Percentiles rank a stretch among this genome's conserved stretches.
These are phyloP conservation scores for Trichacis sp. DNA, from an alignment of 2,888 invertebrate species.

Conservation along the genomic window DNA sequence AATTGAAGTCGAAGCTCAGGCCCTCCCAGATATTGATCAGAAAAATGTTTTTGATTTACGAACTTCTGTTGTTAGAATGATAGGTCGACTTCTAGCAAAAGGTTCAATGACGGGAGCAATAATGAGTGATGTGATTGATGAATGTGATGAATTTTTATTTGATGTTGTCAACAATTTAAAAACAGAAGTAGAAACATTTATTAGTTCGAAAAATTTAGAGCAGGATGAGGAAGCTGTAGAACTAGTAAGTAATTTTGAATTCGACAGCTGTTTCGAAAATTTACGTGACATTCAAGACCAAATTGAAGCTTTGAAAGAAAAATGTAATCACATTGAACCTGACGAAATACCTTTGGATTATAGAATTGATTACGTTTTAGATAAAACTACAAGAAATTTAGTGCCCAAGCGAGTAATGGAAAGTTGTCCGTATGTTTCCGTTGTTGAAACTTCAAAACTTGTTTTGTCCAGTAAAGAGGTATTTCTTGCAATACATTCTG, in stretches of 20 bases:
- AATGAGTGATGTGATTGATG: constrained; percentile 12
- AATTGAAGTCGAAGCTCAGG: too few species aligned
- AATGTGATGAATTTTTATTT: constrained; percentile 15
- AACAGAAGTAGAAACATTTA: too few species aligned
- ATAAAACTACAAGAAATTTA: constrained; percentile 15
- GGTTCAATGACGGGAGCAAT: constrained; percentile 12
- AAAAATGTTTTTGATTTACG: not conserved
- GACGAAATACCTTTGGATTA: too few species aligned
- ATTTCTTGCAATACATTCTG: constrained; percentile 16
- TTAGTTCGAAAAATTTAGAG: not conserved
- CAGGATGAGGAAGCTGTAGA: not conserved
- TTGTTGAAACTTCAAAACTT: constrained; percentile 27
- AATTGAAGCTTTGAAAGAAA: constrained; percentile 13
- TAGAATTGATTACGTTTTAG: constrained; percentile 18
- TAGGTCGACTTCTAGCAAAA: constrained; percentile 18
- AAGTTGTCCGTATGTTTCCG: constrained; percentile 33
- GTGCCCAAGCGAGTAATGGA: constrained; percentile 24
- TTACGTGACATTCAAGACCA: constrained; percentile 16
- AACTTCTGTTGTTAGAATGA: constrained; percentile 8
- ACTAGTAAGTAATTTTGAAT: constrained; percentile 12
- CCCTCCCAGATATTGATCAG: too few species aligned
- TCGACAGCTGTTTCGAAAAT: constrained; percentile 16
- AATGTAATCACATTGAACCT: constrained; percentile 19
- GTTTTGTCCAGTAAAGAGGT: constrained; percentile 20
- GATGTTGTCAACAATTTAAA: not conserved